Evolutionary conservation across 2,797 vertebrate species (phyloP).

Genomic region (Cossypha caffra): DNA sequence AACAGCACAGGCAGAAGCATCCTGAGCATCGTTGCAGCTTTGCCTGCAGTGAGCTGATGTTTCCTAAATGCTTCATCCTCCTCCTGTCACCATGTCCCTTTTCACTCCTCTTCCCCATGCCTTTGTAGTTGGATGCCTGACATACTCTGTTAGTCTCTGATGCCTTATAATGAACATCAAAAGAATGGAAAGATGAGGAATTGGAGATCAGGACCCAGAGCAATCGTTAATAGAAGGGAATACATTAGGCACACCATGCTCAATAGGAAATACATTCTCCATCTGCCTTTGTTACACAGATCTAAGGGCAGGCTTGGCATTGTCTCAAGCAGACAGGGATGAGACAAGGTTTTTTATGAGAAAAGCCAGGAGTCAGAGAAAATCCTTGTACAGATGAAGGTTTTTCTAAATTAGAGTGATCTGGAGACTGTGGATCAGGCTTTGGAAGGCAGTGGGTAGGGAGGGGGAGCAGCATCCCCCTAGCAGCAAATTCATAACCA

Average conservation of each 20-base stretch:
- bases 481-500: neutral
- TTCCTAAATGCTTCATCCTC: neutral
- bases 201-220: conserved; percentile 12
- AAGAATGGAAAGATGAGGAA: conserved; percentile 24
- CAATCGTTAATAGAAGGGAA: neutral
- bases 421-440: neutral
- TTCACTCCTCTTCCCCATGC: neutral
- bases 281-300: neutral
- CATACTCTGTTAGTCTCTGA: neutral
- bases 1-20: neutral
- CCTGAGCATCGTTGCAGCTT: neutral
- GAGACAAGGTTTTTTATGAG: neutral
- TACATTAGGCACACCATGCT: neutral
- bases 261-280: conserved; percentile 1
- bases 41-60: neutral
- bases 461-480: neutral
- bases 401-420: neutral
- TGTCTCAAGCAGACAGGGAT: neutral
- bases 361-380: neutral
- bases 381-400: neutral
- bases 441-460: fast-evolving
- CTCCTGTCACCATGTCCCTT: neutral
- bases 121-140: neutral
- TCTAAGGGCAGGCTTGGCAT: neutral
- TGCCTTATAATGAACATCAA: conserved; percentile 32